Evolutionary conservation across 2,113 vertebrate species (phyloP), one percentile per base, ranked within the genome.

Genomic region (Mobula birostris): DNA sequence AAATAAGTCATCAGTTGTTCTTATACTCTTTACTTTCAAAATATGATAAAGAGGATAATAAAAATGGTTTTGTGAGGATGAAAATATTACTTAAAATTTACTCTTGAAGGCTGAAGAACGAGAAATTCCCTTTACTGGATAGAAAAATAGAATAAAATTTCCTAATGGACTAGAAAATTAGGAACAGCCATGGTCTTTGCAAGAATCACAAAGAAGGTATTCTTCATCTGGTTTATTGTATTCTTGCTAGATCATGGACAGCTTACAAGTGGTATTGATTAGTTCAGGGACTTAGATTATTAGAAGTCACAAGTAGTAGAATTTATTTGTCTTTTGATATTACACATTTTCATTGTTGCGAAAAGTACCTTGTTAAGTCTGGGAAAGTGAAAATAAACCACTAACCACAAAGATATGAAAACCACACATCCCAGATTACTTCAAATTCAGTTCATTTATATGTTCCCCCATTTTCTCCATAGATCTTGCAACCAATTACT

Each of bases 131-230:
- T 56, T 85, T 48, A 58, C 9, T 24, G 40, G 9, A 29, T 19
- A 87, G 85, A 88, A 88, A n/a, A 63, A 88, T 88, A n/a, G 3
- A 83, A 27, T 88, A 29, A 15, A 88, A 63, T n/a, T 24, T 88
- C 56, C 85, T 88, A 58, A 24, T 63, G 1, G 56, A 88, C 8
- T 63, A 29, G 24, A 63, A 63, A 63, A 88, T 88, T 88, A 88
- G 48, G 85, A 88, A n/a, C 85, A 88, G 27, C 27, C 14, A 27
- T 58, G 21, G 48, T 29, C 83, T 85, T 85, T 79, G 77, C 77
- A n/a, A 79, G 77, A 79, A 32, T 17, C 68, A 32, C 27, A n/a
- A 77, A 77, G 7, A 24, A 77, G 24, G 7, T 77, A 24, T 14
- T 74, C 48, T 77, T 77, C 29, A 11, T 70, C 17, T 70, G 68